phyloP scores from a whole-genome alignment of 1,140 invertebrate species.

The Drosophila grimshawi region DNA sequence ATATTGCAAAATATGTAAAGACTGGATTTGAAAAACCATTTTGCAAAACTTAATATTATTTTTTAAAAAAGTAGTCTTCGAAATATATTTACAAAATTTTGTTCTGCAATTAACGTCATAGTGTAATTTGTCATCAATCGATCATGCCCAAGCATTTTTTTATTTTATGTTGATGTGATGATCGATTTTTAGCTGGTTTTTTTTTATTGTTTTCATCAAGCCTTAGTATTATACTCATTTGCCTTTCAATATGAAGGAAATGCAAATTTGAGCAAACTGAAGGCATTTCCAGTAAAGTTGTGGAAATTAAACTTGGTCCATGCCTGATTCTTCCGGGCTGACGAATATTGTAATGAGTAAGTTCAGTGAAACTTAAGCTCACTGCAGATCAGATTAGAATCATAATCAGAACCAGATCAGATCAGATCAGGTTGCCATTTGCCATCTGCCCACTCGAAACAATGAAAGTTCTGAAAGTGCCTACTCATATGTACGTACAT shows the following conservation, averaged over 20 bases:
- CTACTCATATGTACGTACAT: constrained; percentile 13
- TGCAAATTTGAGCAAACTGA: constrained; percentile 57
- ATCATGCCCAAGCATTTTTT: constrained; percentile 54
- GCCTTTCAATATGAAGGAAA: constrained; percentile 64
- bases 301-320: background rate
- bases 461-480: constrained; percentile 14
- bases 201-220: constrained; percentile 37
- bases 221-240: constrained; percentile 50
- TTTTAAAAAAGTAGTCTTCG: too few species aligned
- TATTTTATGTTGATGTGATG: constrained; percentile 63
- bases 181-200: constrained; percentile 47
- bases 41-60: too few species aligned
- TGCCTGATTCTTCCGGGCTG: background rate
- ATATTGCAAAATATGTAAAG: too few species aligned
- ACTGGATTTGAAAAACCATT: too few species aligned
- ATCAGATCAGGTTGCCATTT: background rate
- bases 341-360: background rate
- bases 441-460: background rate
- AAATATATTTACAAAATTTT: too few species aligned
- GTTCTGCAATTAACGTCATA: too few species aligned
- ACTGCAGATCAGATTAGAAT: constrained; percentile 8
- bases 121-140: constrained; percentile 16
- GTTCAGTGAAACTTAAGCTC: background rate
- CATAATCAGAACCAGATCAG: background rate
- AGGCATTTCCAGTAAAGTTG: constrained; percentile 10